Percentiles rank a stretch among this genome's conserved stretches.
Evolutionary conservation across 2,888 invertebrate species (phyloP).

Genomic region (Aporophyla nigra): DNA sequence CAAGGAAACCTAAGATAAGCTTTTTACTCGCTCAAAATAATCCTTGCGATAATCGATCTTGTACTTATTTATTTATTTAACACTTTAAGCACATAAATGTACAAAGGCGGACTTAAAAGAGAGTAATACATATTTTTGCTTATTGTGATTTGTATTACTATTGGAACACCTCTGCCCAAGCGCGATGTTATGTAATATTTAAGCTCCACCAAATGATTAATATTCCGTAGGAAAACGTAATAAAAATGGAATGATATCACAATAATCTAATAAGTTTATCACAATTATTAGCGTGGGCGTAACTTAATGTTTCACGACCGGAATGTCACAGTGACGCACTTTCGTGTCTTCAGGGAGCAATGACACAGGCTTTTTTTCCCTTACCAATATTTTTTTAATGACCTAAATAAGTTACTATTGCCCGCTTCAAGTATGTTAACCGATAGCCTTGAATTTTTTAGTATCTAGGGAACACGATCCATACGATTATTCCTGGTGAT

Average conservation of each 20-base stretch:
- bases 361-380: neutral
- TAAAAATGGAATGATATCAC: conserved; percentile 21
- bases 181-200: neutral
- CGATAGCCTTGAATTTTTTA: conserved; percentile 4
- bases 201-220: neutral
- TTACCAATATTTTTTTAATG: neutral
- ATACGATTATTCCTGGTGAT: conserved; percentile 3
- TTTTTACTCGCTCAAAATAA: neutral
- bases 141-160: neutral
- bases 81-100: too few relatives aligned
- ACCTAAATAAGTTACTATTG: neutral
- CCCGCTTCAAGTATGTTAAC: neutral
- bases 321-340: conserved; percentile 35
- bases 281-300: conserved; percentile 30
- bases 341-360: neutral
- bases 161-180: too few relatives aligned
- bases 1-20: neutral
- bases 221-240: neutral
- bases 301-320: conserved; percentile 27
- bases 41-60: neutral
- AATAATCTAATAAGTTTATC: conserved; percentile 18
- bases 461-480: neutral
- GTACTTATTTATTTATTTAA: neutral
- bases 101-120: too few relatives aligned
- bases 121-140: too few relatives aligned